Base-by-base conservation (phyloP, 2,888 invertebrate species). In the Silvanus unidentatus region DNA sequence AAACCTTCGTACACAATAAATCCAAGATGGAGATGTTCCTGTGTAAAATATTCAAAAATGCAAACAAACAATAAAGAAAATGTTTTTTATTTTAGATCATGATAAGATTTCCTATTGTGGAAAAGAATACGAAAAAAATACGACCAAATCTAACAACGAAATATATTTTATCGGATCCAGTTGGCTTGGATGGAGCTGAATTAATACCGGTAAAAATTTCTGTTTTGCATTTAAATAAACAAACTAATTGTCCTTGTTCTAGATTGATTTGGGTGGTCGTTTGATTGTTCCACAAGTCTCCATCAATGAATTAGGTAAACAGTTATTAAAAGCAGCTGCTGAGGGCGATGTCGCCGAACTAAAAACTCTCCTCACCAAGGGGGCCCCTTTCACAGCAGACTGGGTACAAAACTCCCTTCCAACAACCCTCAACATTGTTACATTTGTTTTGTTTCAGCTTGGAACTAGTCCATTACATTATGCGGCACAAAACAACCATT, bases 331-430 rank as follows among this genome's bases (percentile, higher is more conserved):
- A 64, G 86, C 85, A 42, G 86, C 92, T 34, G 80, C 84, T 55
- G 81, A 83, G 53, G 93, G 92, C 1, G 84, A 91, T 67, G 80
- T 86, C 2, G 77, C 80, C 47, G 79, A 81, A 53, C 89, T 94
- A 14, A 78, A 85, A 47, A 77, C 81, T 36, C 79, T 94, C 46
- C 82, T 95, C 79, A 80, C 82, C 16, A 82, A 83, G 70, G 94
- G 95, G 39, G 93, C 94, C 38, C 92, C 94, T 16, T 93, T 95
- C 64, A 88, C 89, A 8, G 86, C 93, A 2, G 94, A 95, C 71
- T 94, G 94, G 92, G 92, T 92, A 73, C 8, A 32, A 32, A 12
- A 9, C 28, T 28, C 10, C 10, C 28, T 9, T 28, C 10, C 10
- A 32, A 22, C 22, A 22, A 22, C 8, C 22, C 22, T n/a, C n/a